Conservation (phyloP, 2,113 vertebrate genomes). For the Centropristis striata region DNA sequence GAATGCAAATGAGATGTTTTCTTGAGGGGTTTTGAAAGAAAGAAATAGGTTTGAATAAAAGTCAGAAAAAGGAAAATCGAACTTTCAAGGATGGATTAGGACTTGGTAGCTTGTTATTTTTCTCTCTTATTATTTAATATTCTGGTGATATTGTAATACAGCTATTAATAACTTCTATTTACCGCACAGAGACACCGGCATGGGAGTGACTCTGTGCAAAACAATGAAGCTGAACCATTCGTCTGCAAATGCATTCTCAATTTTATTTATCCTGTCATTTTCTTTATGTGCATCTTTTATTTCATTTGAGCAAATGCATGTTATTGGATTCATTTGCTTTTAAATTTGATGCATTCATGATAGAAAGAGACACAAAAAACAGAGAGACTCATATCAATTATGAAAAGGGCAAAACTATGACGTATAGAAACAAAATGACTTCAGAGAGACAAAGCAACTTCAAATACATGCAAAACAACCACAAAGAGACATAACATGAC, state of each 20-base stretch:
- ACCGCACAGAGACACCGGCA: neutral
- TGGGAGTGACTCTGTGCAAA: neutral
- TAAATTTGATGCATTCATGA: neutral
- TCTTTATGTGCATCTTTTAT: neutral
- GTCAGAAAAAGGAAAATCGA: neutral
- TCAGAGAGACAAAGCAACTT: too few species aligned
- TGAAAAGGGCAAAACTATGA: too few species aligned
- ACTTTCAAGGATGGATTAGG: neutral
- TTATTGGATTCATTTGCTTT: neutral
- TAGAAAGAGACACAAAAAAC: too few species aligned
- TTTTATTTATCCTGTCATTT: neutral
- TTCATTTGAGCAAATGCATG: neutral
- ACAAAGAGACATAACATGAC: too few species aligned
- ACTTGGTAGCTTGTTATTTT: neutral
- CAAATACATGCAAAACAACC: too few species aligned
- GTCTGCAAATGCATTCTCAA: neutral
- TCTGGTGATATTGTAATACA: neutral
- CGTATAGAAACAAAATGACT: too few species aligned
- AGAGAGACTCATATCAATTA: too few species aligned
- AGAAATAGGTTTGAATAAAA: slow-evolving; percentile 30
- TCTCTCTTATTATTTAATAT: neutral
- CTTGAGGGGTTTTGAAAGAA: neutral
- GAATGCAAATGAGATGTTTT: slow-evolving; percentile 39
- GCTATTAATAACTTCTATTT: neutral
- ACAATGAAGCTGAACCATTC: neutral